Base-by-base conservation (phyloP, 1,140 invertebrate species). In the Papilio dardanus region DNA sequence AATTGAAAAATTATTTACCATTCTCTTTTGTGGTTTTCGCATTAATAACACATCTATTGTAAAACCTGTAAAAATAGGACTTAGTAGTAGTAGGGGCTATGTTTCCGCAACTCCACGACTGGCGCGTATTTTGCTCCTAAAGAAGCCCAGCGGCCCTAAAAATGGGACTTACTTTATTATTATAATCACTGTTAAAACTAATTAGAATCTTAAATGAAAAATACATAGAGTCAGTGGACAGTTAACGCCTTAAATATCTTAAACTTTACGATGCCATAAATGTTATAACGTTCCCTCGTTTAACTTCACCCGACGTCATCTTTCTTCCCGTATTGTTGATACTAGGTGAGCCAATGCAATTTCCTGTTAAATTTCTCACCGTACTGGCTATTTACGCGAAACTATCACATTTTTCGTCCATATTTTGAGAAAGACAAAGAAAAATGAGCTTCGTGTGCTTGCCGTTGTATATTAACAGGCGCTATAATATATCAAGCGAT, bases 321-420 rank as follows among this genome's bases (percentile, higher is more conserved):
- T 28, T 62, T 62, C 54, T 62, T 30, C 24, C 54, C 12, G 24
- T 62, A 62, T 62, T 62, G 54, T 62, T 62, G 54, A 62, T 21
- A 62, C 54, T 62, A 62, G 54, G 54, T 62, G 54, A 62, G 54
- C 54, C 54, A 62, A 62, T 62, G 54, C 54, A 62, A 62, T 62
- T 62, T 62, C 54, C 54, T 62, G 54, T 62, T 62, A 28, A 62
- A 62, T 62, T 62, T 62, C 54, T 62, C 54, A 62, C 2, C 24
- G 54, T 10, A 12, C 54, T 28, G 54, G 54, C 24, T 62, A 62
- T 28, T 66, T 31, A 66, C 30, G 6, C 33, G 65, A 67, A 67
- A 67, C 65, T 67, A 67, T 35, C 30, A 67, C 30, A 67, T 67
- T 67, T 67, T 67, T 67, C 65, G 31, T 69, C 33, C 67, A 69